Evolutionary conservation across 2,888 invertebrate genomes (phyloP), one percentile per base, ranked within the genome.

Genomic region (Caradrina kadenii): DNA sequence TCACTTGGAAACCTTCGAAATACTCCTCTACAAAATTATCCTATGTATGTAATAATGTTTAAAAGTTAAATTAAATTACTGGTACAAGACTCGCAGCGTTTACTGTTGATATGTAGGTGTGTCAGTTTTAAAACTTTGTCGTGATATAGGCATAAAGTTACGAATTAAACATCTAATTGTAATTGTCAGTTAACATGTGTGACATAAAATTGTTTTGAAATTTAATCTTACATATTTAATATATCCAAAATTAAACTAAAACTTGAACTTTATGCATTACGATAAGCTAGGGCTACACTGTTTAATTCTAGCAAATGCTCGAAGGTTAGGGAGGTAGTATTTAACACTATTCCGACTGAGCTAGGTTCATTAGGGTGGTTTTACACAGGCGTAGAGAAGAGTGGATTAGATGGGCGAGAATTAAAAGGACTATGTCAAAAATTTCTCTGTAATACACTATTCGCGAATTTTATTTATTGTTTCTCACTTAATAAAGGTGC

Each of bases 111-210:
- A 76, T 67, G 68, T 66, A 62, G 61, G 56, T 58, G 60, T 63
- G 69, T 53, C 65, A 68, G 53, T 69, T 72, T 55, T 61, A 67
- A 65, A 81, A 83, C 78, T 81, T 83, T 59, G 66, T 49, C 54
- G 54, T 63, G 49, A 68, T 73, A 61, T 76, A 68, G 76, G 58
- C 63, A 70, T 54, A 63, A 77, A 83, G 81, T 81, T 76, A 53
- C 50, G 61, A 82, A 81, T 83, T 66, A 59, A 77, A 68, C 61
- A 70, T 69, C 39, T 81, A 81, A 81, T 83, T 83, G 66, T 80
- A 73, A 80, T 76, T 83, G 21, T 67, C 53, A 63, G 54, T 59
- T 64, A 64, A 77, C 69, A 71, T 63, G 63, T 71, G 67, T 49
- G 56, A 64, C 52, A 71, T 69, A 59, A 65, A 66, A 49, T 67